Conservation (phyloP, 1,140 invertebrate genomes). For the Amphibalanus amphitrite region DNA sequence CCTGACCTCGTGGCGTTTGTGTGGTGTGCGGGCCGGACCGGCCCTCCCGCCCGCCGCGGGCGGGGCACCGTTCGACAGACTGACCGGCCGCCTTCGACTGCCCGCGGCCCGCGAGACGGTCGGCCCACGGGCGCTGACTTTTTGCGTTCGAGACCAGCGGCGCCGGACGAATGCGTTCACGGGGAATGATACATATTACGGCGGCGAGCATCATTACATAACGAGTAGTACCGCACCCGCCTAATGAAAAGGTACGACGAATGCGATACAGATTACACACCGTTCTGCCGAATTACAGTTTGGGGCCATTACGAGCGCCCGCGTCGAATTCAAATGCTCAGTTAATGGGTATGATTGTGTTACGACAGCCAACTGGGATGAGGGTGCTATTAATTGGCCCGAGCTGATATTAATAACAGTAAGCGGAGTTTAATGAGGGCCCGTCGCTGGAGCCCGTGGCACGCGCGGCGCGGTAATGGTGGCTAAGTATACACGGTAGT, state of each 20-base stretch:
- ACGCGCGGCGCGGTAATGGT: not conserved
- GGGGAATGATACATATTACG: not conserved
- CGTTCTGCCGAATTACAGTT: not conserved
- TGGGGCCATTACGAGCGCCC: not conserved
- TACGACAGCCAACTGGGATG: not conserved
- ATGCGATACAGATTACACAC: not conserved
- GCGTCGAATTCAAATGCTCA: not conserved
- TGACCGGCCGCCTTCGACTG: not conserved
- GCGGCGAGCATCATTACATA: not conserved
- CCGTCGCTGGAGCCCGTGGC: not conserved
- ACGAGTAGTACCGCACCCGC: not conserved
- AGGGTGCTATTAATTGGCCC: not conserved
- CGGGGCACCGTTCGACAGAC: too few relatives aligned
- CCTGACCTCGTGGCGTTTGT: too few relatives aligned
- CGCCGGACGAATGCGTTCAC: not conserved
- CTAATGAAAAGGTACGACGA: not conserved
- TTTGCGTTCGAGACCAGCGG: not conserved
- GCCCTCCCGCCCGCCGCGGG: too few relatives aligned
- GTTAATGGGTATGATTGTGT: not conserved
- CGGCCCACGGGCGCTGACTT: not conserved
- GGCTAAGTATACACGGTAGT: not conserved
- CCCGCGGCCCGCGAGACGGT: too few relatives aligned
- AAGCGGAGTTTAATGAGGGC: not conserved
- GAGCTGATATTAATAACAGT: not conserved
- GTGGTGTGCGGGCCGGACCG: too few relatives aligned